Evolutionary conservation across 2,113 vertebrate genomes (phyloP).

Genomic region (Phylloscopus trochiloides): DNA sequence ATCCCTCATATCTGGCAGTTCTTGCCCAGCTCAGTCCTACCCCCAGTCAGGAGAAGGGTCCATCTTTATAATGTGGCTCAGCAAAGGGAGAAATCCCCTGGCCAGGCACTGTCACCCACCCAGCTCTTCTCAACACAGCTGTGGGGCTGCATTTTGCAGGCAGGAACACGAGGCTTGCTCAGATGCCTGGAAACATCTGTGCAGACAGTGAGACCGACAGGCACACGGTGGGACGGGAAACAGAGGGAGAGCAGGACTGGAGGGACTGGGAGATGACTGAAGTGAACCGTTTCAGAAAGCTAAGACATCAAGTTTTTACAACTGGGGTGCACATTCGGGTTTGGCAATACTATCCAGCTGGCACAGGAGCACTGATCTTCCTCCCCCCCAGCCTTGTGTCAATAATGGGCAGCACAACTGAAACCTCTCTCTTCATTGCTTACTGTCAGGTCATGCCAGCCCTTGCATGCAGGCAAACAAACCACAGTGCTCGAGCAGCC

Average conservation of each 20-base stretch:
- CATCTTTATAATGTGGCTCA: not conserved
- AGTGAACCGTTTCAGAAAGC: not conserved
- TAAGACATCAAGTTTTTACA: not conserved
- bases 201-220: not conserved
- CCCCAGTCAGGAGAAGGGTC: not conserved
- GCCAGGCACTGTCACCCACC: not conserved
- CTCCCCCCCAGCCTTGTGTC: not conserved
- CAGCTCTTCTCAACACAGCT: not conserved
- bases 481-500: not conserved
- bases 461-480: not conserved
- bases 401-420: not conserved
- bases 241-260: not conserved
- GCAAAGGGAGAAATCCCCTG: not conserved
- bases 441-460: not conserved
- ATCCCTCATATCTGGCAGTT: not conserved
- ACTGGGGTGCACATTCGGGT: not conserved
- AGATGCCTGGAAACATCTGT: not conserved
- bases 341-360: not conserved
- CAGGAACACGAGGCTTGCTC: not conserved
- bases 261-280: not conserved
- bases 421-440: not conserved
- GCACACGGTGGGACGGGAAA: not conserved
- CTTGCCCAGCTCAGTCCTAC: not conserved
- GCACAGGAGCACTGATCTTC: not conserved
- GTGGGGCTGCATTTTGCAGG: not conserved